Conservation (phyloP, 2,888 invertebrate species). For the Rhingia campestris region DNA sequence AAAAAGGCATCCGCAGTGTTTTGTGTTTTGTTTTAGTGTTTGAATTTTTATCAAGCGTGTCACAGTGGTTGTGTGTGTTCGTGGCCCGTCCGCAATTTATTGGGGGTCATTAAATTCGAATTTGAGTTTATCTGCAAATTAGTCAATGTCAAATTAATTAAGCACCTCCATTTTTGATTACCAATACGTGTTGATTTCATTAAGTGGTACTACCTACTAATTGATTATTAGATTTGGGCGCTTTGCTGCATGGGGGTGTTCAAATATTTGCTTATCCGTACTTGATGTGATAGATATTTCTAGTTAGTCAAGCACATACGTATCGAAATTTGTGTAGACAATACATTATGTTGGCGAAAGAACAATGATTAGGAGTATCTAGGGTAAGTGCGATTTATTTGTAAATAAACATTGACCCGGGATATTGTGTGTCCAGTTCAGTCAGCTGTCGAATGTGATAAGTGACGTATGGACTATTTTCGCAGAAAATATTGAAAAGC, state of each 20-base stretch:
- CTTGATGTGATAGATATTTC: constrained; percentile 27
- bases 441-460: neutral
- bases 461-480: neutral
- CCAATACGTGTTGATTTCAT: constrained; percentile 56
- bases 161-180: constrained; percentile 49
- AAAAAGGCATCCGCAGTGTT: neutral
- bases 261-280: constrained; percentile 14
- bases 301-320: constrained; percentile 22
- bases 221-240: constrained; percentile 28
- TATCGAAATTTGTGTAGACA: constrained; percentile 13
- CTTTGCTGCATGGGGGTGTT: constrained; percentile 7
- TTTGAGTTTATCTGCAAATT: constrained; percentile 51
- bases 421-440: neutral
- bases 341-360: neutral
- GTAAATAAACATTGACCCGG: constrained; percentile 7
- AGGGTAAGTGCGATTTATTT: constrained; percentile 46
- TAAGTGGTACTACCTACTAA: constrained; percentile 49
- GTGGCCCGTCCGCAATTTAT: constrained; percentile 34
- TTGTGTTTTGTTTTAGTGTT: too few relatives aligned
- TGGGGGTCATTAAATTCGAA: constrained; percentile 50
- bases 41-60: too few relatives aligned
- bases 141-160: constrained; percentile 54
- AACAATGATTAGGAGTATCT: constrained; percentile 30
- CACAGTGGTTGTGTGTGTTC: neutral
- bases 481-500: neutral